Conservation (phyloP, 2,888 invertebrate species). For the Perizoma affinitatum region DNA sequence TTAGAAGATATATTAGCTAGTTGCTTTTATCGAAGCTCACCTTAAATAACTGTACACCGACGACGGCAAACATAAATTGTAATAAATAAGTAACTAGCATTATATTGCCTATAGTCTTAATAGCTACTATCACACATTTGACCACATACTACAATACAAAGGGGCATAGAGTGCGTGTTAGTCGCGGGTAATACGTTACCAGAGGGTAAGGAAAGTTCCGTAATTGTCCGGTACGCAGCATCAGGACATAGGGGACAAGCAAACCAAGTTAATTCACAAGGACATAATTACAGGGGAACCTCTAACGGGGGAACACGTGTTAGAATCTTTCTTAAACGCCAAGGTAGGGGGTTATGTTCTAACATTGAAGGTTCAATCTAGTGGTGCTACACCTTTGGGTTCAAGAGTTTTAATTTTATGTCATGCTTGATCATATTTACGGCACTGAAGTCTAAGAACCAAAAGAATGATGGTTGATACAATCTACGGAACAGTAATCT, state of each 20-base stretch:
- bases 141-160: constrained; percentile 94
- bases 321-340: constrained; percentile 67
- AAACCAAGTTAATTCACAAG: constrained; percentile 72
- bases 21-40: constrained; percentile 81
- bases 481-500: constrained; percentile 20
- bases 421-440: constrained; percentile 57
- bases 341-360: constrained; percentile 78
- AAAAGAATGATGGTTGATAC: constrained; percentile 31
- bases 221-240: constrained; percentile 66
- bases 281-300: constrained; percentile 46
- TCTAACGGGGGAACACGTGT: constrained; percentile 46
- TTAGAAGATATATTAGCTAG: constrained; percentile 17
- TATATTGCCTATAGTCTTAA: constrained; percentile 99
- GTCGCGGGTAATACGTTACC: constrained; percentile 46
- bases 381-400: constrained; percentile 80
- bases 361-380: constrained; percentile 57
- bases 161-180: constrained; percentile 62
- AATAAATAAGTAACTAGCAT: constrained; percentile 99
- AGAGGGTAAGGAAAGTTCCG: constrained; percentile 55
- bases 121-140: constrained; percentile 99
- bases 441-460: constrained; percentile 47
- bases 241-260: constrained; percentile 81
- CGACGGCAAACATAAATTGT: constrained; percentile 99
- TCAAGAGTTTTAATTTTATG: constrained; percentile 40
- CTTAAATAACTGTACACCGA: constrained; percentile 99